Percentiles rank a stretch among this genome's conserved stretches.
Conservation (phyloP, 2,888 invertebrate species). For the Chymomyza caudatula region DNA sequence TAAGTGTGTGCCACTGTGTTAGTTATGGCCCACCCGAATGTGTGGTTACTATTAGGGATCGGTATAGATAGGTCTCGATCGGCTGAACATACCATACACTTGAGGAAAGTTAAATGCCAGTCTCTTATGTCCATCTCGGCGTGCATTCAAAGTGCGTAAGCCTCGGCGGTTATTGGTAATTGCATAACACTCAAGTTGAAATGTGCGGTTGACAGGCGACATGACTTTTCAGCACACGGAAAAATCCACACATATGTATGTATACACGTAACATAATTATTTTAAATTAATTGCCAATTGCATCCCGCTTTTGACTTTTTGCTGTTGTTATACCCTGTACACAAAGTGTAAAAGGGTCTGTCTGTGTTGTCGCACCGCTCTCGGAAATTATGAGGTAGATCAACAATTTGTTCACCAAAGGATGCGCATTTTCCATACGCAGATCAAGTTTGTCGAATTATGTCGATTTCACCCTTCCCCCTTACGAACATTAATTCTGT, state of each 20-base stretch:
- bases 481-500: no score
- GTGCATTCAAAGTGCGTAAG: neutral
- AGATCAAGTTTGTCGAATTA: no score
- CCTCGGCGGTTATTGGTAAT: constrained; percentile 33
- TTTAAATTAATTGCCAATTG: constrained; percentile 69
- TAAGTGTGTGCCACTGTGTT: neutral
- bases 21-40: neutral
- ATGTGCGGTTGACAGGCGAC: constrained; percentile 66
- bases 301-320: neutral
- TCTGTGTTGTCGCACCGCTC: no score
- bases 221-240: constrained; percentile 65
- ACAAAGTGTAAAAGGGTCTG: no score
- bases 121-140: neutral
- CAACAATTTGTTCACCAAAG: no score
- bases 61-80: neutral
- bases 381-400: no score
- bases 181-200: constrained; percentile 60
- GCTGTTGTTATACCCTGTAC: no score
- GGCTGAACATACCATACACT: no score
- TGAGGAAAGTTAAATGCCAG: neutral
- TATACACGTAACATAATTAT: constrained; percentile 50
- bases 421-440: no score
- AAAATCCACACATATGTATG: neutral
- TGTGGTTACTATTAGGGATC: neutral
- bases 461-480: no score